Conservation (phyloP, 2,113 vertebrate genomes). For the Cromileptes altivelis region DNA sequence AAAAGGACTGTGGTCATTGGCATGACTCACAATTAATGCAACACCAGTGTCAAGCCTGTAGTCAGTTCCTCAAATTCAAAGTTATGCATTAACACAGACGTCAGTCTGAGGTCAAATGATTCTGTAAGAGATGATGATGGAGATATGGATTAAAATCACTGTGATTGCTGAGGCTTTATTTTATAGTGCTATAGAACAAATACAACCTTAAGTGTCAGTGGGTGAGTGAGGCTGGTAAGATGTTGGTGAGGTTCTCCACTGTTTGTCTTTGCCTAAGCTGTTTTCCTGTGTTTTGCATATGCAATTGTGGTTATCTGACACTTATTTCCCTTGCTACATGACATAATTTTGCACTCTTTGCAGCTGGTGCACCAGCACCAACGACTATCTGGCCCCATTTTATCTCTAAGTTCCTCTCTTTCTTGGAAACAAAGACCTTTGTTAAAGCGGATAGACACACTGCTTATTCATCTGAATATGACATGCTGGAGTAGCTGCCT, state of each 20-base stretch:
- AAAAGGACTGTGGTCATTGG: neutral
- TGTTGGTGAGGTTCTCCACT: neutral
- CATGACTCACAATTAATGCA: neutral
- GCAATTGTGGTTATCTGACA: neutral
- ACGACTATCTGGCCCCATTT: neutral
- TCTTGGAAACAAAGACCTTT: neutral
- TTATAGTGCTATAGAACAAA: too few species aligned
- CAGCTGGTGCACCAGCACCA: neutral
- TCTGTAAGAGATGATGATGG: neutral
- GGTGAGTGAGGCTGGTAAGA: neutral
- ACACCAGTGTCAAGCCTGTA: neutral
- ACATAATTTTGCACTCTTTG: neutral
- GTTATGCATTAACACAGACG: neutral
- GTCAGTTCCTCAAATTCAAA: neutral
- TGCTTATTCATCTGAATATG: neutral
- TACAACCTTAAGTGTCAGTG: neutral
- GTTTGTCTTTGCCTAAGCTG: neutral
- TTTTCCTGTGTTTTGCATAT: neutral
- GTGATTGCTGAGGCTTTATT: neutral
- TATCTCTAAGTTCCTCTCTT: neutral
- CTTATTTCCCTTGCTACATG: neutral
- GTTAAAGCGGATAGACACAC: neutral
- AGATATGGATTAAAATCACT: neutral
- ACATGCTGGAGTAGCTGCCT: neutral
- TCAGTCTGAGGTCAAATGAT: slow-evolving; percentile 4